Percentiles rank a stretch among this genome's conserved stretches.
Conservation (phyloP, 2,888 invertebrate species). For the Stenodema calcarata region DNA sequence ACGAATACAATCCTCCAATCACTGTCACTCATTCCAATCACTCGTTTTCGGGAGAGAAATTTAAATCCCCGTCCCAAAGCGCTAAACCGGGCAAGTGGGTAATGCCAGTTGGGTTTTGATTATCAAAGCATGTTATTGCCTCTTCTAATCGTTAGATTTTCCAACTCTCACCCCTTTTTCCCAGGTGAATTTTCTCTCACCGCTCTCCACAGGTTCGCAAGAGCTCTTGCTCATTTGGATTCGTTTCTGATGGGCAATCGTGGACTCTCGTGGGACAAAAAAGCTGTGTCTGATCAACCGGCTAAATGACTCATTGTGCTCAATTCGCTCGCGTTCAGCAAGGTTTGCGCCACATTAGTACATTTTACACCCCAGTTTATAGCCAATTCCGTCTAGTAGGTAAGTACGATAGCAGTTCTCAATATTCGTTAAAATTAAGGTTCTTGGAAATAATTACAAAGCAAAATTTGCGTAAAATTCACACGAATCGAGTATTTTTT, state of each 20-base stretch:
- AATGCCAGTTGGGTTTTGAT: conserved; percentile 30
- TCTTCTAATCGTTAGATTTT: conserved; percentile 15
- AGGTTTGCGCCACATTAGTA: too few species aligned
- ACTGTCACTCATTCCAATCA: conserved; percentile 31
- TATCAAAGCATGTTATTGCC: conserved; percentile 41
- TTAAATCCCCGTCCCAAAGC: neutral
- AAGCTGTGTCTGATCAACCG: neutral
- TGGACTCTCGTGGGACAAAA: neutral
- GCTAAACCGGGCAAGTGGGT: neutral
- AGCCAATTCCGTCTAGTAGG: too few species aligned
- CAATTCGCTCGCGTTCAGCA: too few species aligned
- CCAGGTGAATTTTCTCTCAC: neutral
- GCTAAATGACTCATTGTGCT: conserved; percentile 19
- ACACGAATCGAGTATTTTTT: too few species aligned
- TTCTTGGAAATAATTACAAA: too few species aligned
- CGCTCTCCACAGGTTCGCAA: neutral
- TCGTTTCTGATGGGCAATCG: conserved; percentile 23
- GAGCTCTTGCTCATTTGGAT: conserved; percentile 20
- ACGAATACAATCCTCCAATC: conserved; percentile 31
- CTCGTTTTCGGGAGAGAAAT: neutral
- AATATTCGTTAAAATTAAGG: too few species aligned
- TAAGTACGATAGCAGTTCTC: too few species aligned
- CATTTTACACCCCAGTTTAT: too few species aligned
- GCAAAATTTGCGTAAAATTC: too few species aligned
- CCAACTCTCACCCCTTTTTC: neutral